Base-by-base conservation (phyloP, 92 coral and sea anemone species). In the Phenganax subtilis region DNA sequence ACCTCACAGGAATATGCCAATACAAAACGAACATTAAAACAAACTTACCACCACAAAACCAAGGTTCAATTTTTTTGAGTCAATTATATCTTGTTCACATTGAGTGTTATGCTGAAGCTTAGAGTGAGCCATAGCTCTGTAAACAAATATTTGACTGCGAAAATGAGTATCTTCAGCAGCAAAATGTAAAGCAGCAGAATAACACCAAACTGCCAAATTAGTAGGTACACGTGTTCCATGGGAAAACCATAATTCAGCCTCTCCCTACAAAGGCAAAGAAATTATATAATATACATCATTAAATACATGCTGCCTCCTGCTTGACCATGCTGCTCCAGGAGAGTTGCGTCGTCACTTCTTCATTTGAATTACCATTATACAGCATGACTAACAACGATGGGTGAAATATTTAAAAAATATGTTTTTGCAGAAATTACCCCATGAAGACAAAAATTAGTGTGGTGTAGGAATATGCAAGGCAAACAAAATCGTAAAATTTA, bases 181-280 rank as follows among this genome's bases (percentile, higher is more conserved):
- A 54, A 75, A 75, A 75, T 75, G 79, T 62, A 75, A 54, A 75
- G 79, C 79, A 54, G 64, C 79, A 10, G 79, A 52, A 54, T 20
- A 75, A 55, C 63, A 75, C 28, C 62, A 75, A 8, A 75, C 51
- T 75, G 79, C 60, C 14, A 54, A 8, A 75, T 9, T 47, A 16
- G 60, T 51, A 54, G 28, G 60, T 53, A 3, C 60, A 8, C 10
- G 9, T 11, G 2, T 16, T 52, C 62, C 79, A 54, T 10, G 6
- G 20, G 54, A 3, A 14, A 75, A 52, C 79, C 79, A 75, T 75
- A 53, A 20, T 7, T n/a, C 31, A 28, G 79, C 79, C 12, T 75
- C 51, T 1, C 55, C 62, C 79, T 75, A 8, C 3, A 75, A 52
- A 37, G 5, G 5, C 47, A 37, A 37, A 37, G 47, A 37, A 37